phyloP scores from a whole-genome alignment of 2,888 invertebrate species.

The Synanthedon andrenaeformis region DNA sequence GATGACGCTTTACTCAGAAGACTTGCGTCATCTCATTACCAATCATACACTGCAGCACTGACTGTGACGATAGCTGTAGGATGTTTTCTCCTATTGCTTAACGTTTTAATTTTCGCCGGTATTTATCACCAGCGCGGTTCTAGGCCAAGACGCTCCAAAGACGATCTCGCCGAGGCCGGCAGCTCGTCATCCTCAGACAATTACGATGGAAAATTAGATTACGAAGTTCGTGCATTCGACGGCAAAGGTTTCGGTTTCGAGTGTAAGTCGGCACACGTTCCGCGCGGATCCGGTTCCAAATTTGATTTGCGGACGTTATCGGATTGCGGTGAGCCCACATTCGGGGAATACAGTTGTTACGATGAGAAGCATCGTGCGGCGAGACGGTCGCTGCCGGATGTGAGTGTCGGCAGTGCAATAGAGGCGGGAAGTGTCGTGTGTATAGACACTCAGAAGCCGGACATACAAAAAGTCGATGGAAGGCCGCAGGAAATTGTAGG shows the following conservation, averaged over 20 bases:
- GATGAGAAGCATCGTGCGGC: conserved; percentile 72
- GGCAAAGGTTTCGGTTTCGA: conserved; percentile 69
- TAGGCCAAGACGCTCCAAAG: conserved; percentile 79
- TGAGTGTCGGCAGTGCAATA: conserved; percentile 73
- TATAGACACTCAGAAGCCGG: conserved; percentile 62
- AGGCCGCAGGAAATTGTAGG: conserved; percentile 41
- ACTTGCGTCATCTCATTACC: conserved; percentile 85
- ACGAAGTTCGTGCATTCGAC: conserved; percentile 64
- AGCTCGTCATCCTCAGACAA: conserved; percentile 76
- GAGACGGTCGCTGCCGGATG: conserved; percentile 72
- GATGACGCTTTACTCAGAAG: conserved; percentile 80
- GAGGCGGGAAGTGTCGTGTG: conserved; percentile 68
- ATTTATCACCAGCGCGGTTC: conserved; percentile 87
- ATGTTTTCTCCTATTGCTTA: conserved; percentile 83
- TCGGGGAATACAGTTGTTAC: conserved; percentile 77
- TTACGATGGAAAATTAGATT: conserved; percentile 70
- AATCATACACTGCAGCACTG: conserved; percentile 89
- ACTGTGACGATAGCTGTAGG: conserved; percentile 90
- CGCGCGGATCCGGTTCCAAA: conserved; percentile 53
- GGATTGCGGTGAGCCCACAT: conserved; percentile 65
- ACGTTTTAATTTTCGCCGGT: conserved; percentile 88
- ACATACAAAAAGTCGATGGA: conserved; percentile 60
- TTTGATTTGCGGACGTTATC: conserved; percentile 64
- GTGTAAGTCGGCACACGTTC: conserved; percentile 68
- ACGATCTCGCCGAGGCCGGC: conserved; percentile 80